A percentile compares a stretch with the other conserved stretches of the same genome.
Evolutionary conservation across 2,797 vertebrate species (phyloP).

Genomic region (Pseudomugil gertrudae): DNA sequence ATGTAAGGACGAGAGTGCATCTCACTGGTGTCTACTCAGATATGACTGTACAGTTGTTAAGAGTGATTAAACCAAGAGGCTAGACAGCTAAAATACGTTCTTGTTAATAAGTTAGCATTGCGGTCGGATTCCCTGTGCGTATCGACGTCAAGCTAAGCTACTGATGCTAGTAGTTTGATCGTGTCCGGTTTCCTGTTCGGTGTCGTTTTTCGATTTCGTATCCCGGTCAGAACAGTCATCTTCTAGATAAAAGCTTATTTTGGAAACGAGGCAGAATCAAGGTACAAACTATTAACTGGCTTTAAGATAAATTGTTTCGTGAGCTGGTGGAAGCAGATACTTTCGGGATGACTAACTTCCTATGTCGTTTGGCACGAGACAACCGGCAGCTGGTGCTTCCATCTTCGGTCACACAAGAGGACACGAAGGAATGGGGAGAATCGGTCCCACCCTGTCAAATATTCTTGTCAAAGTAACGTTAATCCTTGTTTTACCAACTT

Average conservation of each 20-base stretch:
- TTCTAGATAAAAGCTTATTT: not conserved
- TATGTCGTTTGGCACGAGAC: slow-evolving; percentile 40
- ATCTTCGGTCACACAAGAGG: slow-evolving; percentile 65
- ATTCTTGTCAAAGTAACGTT: slow-evolving; percentile 11
- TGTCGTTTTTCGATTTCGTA: slow-evolving; percentile 24
- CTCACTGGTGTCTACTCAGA: not conserved
- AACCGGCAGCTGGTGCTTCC: slow-evolving; percentile 47
- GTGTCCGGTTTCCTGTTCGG: slow-evolving; percentile 33
- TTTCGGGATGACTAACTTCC: slow-evolving; percentile 15
- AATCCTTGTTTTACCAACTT: slow-evolving; percentile 3
- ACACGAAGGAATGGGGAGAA: slow-evolving; percentile 32
- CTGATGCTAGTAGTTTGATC: slow-evolving; percentile 42
- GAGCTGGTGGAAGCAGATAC: slow-evolving; percentile 31
- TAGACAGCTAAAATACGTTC: not conserved
- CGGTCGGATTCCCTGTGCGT: not conserved
- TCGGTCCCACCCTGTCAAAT: slow-evolving; percentile 57
- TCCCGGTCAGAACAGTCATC: slow-evolving; percentile 4
- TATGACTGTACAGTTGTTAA: not conserved
- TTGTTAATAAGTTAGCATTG: not conserved
- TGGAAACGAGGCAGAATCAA: not conserved
- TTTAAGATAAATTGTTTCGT: not conserved
- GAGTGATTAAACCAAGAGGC: not conserved
- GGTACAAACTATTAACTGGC: not conserved
- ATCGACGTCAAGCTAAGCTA: slow-evolving; percentile 34
- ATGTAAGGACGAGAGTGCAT: not conserved